Conservation (phyloP, 2,888 invertebrate species). For the Automeris io region DNA sequence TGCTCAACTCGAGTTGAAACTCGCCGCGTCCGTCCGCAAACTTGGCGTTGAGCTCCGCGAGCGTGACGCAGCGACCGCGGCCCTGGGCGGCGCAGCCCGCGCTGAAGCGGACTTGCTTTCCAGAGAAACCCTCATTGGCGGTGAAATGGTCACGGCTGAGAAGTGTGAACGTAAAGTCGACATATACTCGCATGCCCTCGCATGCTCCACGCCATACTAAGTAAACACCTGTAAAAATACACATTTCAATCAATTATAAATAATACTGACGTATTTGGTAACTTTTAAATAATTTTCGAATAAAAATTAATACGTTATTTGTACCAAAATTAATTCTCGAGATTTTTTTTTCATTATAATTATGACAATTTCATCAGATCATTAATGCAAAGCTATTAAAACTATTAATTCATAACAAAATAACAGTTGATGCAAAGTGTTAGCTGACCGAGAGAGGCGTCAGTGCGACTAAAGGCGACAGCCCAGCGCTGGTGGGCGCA, state of each 20-base stretch:
- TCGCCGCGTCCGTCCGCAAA: slow-evolving; percentile 89
- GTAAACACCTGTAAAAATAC: slow-evolving; percentile 79
- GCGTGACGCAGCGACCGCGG: slow-evolving; percentile 83
- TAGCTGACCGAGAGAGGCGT: slow-evolving; percentile 79
- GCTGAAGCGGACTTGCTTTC: slow-evolving; percentile 83
- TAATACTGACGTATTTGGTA: too few relatives aligned
- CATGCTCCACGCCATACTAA: slow-evolving; percentile 86
- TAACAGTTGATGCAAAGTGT: not conserved
- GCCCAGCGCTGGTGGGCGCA: slow-evolving; percentile 91
- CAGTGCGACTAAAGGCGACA: slow-evolving; percentile 85
- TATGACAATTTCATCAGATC: not conserved
- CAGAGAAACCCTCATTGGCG: slow-evolving; percentile 87
- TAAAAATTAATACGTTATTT: too few relatives aligned
- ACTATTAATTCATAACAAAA: not conserved
- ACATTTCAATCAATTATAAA: too few relatives aligned
- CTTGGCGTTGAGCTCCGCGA: slow-evolving; percentile 81
- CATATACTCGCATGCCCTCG: slow-evolving; percentile 84
- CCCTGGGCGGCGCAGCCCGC: slow-evolving; percentile 84
- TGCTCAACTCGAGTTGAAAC: slow-evolving; percentile 86
- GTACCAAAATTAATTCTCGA: too few relatives aligned
- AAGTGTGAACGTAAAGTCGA: slow-evolving; percentile 88
- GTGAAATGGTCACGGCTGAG: slow-evolving; percentile 90
- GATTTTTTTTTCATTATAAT: too few relatives aligned
- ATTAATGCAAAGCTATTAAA: not conserved
- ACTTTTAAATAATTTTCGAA: too few relatives aligned